Percentiles rank a stretch among this genome's conserved stretches.
phyloP scores from a whole-genome alignment of 2,113 vertebrate genomes.

The Narcine bancroftii region DNA sequence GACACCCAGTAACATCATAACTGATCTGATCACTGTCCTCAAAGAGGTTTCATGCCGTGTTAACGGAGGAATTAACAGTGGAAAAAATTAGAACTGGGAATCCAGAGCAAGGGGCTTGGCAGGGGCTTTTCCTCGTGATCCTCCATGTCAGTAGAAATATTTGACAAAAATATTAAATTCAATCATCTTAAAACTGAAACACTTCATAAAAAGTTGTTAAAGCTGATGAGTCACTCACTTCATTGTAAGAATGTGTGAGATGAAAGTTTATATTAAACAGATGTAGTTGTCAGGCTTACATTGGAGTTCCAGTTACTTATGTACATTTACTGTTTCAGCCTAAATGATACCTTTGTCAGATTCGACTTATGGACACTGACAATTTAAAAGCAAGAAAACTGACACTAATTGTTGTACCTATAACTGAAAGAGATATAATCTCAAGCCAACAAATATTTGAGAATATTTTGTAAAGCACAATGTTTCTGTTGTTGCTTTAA shows the following conservation, averaged over 20 bases:
- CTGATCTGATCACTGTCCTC: too few relatives aligned
- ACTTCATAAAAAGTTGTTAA: not conserved
- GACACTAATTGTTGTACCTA: not conserved
- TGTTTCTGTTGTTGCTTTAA: not conserved
- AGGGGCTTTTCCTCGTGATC: not conserved
- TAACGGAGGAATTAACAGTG: too few relatives aligned
- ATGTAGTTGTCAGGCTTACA: not conserved
- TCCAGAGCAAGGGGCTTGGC: too few relatives aligned
- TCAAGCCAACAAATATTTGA: not conserved
- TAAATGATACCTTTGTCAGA: constrained; percentile 5
- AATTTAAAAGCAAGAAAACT: constrained; percentile 30
- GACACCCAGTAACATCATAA: too few relatives aligned
- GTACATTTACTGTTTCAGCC: not conserved
- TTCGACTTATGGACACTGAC: constrained; percentile 21
- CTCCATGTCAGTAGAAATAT: not conserved
- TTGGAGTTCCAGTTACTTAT: not conserved
- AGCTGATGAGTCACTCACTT: not conserved
- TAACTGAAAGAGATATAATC: not conserved
- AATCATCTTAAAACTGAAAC: not conserved
- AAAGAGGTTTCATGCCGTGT: too few relatives aligned
- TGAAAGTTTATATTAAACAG: not conserved
- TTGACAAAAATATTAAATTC: not conserved
- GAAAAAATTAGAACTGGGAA: too few relatives aligned
- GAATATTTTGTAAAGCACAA: not conserved
- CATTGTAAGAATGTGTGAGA: not conserved